A percentile compares a stretch with the other conserved stretches of the same genome.
phyloP scores from a whole-genome alignment of 2,113 vertebrate species.

The Mustelus asterias region DNA sequence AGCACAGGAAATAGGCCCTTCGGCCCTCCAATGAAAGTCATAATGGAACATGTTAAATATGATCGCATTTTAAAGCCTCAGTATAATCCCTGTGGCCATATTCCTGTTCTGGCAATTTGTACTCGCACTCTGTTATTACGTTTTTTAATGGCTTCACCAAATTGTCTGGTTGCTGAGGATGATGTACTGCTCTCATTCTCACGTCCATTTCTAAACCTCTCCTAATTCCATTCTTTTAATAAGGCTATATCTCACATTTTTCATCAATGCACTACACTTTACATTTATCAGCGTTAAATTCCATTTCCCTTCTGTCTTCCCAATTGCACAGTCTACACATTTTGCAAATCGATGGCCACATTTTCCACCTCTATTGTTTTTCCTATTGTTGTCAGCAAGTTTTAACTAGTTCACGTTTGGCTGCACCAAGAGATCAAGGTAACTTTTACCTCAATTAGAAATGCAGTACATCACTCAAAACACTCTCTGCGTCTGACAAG shows the following conservation, averaged over 20 bases:
- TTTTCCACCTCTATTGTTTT: background rate
- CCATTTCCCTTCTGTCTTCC: background rate
- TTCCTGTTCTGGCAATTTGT: background rate
- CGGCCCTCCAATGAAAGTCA: no score
- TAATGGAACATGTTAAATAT: background rate
- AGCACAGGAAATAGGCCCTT: no score
- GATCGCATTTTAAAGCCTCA: background rate
- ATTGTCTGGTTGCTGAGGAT: background rate
- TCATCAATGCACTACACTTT: background rate
- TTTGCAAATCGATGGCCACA: background rate
- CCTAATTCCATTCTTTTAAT: constrained; percentile 11
- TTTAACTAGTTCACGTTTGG: background rate
- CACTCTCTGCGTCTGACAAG: background rate
- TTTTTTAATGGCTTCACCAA: background rate
- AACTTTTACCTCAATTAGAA: background rate
- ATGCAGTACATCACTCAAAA: background rate
- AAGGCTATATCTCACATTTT: background rate
- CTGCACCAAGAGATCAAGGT: background rate
- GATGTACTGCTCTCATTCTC: background rate
- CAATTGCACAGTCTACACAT: background rate
- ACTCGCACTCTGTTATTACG: background rate
- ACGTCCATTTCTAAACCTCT: background rate
- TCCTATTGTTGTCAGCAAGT: background rate
- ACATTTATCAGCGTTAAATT: constrained; percentile 3
- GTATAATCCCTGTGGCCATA: background rate